Conservation (phyloP, 2,888 invertebrate genomes). For the Apantesis nais region DNA sequence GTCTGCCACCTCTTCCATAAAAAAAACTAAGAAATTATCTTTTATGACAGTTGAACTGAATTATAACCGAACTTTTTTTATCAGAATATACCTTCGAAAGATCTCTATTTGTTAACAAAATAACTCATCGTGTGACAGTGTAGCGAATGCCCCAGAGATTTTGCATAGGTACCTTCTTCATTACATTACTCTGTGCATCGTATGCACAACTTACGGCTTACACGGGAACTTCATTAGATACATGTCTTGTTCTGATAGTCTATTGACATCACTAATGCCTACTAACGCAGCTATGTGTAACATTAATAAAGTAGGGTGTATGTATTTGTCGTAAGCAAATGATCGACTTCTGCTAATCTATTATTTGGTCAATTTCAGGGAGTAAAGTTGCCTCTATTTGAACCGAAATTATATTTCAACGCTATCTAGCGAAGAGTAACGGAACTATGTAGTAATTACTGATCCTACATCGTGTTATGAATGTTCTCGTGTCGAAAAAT, state of each 20-base stretch:
- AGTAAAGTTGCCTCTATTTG: too few relatives aligned
- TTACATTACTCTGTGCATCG: slow-evolving; percentile 38
- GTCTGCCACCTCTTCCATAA: too few relatives aligned
- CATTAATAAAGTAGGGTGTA: not conserved
- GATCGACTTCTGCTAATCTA: not conserved
- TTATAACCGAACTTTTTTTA: too few relatives aligned
- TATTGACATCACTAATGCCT: slow-evolving; percentile 24
- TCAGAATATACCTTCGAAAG: not conserved
- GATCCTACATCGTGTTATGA: too few relatives aligned
- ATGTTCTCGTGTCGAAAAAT: too few relatives aligned
- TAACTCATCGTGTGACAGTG: slow-evolving; percentile 27
- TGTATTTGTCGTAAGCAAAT: not conserved
- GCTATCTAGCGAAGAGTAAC: too few relatives aligned
- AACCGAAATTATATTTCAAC: too few relatives aligned
- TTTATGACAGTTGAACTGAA: too few relatives aligned
- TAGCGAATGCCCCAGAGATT: slow-evolving; percentile 42
- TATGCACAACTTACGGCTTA: slow-evolving; percentile 42
- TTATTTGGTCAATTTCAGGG: not conserved
- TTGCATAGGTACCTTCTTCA: slow-evolving; percentile 27
- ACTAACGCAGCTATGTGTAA: not conserved
- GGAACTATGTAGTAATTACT: too few relatives aligned
- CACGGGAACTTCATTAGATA: slow-evolving; percentile 69
- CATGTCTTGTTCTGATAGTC: slow-evolving; percentile 23
- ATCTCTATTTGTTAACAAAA: not conserved
- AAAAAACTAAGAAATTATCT: too few relatives aligned